These are phyloP conservation scores for Heterodera filipjevi DNA, from an alignment of 2,888 invertebrate genomes.

Conservation along the genomic window DNA sequence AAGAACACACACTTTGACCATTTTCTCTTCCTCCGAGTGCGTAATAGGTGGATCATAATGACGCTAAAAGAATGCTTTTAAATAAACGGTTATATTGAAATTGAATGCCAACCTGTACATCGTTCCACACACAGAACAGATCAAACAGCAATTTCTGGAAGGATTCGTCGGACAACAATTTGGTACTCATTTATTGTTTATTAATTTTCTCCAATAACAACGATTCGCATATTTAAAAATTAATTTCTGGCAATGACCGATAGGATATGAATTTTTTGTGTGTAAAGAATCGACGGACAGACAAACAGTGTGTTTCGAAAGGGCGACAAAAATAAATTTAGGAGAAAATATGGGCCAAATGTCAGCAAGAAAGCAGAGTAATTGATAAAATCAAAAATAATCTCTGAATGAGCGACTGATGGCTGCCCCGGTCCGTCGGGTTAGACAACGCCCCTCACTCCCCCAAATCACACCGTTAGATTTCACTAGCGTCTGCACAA, in stretches of 20 bases:
- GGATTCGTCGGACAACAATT: slow-evolving; percentile 58
- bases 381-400: slow-evolving; percentile 7
- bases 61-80: too few species aligned
- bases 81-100: too few species aligned
- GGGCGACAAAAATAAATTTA: neutral
- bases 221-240: too few species aligned
- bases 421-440: neutral
- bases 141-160: slow-evolving; percentile 63
- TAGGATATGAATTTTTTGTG: too few species aligned
- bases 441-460: neutral
- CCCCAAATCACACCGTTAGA: neutral
- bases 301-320: neutral
- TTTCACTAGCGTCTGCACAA: neutral
- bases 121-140: slow-evolving; percentile 63
- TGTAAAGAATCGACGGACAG: neutral
- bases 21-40: slow-evolving; percentile 59
- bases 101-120: slow-evolving; percentile 52
- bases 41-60: slow-evolving; percentile 63
- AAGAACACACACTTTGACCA: slow-evolving; percentile 49
- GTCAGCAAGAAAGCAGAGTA: neutral
- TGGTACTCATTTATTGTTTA: slow-evolving; percentile 28
- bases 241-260: too few species aligned
- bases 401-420: neutral
- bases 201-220: too few species aligned
- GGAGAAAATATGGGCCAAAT: neutral